Percentiles rank a stretch among this genome's conserved stretches.
These are phyloP conservation scores for Teleiodes luculella DNA, from an alignment of 2,888 invertebrate species.

Conservation along the genomic window DNA sequence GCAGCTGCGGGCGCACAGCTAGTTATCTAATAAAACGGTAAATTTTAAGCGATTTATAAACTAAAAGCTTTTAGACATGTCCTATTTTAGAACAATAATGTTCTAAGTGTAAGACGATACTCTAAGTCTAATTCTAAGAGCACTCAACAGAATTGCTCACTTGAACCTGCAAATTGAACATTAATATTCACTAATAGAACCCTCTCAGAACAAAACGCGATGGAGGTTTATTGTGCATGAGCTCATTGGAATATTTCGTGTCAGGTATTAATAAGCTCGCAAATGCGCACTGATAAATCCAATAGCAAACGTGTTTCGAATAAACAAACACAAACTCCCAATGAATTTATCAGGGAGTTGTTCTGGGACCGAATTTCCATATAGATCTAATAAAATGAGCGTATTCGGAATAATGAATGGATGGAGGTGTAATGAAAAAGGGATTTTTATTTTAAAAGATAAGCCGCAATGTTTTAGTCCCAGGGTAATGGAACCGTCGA, in stretches of 20 bases:
- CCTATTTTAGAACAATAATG: conserved; percentile 12
- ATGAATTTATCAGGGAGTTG: conserved; percentile 17
- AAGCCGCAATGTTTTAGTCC: conserved; percentile 29
- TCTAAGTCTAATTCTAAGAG: conserved; percentile 8
- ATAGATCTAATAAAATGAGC: conserved; percentile 59
- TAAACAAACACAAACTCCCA: conserved; percentile 37
- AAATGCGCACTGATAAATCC: conserved; percentile 32
- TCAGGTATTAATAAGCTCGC: conserved; percentile 30
- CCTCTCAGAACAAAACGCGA: conserved; percentile 17
- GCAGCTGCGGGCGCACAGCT: too few species aligned
- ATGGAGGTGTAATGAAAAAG: conserved; percentile 46
- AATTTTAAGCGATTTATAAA: too few species aligned
- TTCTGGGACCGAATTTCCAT: conserved; percentile 54
- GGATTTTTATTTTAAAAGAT: conserved; percentile 43
- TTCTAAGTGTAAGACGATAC: neutral
- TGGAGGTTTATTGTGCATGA: conserved; percentile 17
- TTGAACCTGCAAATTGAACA: conserved; percentile 14
- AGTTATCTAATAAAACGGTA: too few species aligned
- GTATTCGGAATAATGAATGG: conserved; percentile 51
- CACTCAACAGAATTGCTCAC: neutral
- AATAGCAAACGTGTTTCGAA: conserved; percentile 42
- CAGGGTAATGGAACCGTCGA: conserved; percentile 32
- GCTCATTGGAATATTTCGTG: conserved; percentile 26
- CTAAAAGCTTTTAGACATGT: neutral
- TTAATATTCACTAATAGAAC: conserved; percentile 22